These are phyloP conservation scores for Eustalomyia histrio DNA, from an alignment of 2,888 invertebrate genomes.

Conservation along the genomic window DNA sequence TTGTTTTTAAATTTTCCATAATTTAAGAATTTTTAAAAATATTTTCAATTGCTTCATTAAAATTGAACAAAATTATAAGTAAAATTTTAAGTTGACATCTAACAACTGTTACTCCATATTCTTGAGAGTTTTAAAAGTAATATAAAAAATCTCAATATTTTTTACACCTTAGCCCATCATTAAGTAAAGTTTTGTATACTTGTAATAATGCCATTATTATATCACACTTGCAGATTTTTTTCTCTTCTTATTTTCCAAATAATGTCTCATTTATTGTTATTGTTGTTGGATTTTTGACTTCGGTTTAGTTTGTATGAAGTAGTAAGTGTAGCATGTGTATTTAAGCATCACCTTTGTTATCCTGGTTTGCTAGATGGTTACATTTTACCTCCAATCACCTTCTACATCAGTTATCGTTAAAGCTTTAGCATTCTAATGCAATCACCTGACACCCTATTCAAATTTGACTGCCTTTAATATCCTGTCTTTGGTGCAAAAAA, in stretches of 20 bases:
- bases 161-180: too few species aligned
- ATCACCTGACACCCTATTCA: conserved; percentile 28
- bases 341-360: conserved; percentile 51
- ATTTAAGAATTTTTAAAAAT: too few species aligned
- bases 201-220: too few species aligned
- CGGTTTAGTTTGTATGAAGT: conserved; percentile 1
- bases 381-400: conserved; percentile 23
- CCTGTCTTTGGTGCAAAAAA: conserved; percentile 51
- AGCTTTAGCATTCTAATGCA: conserved; percentile 28
- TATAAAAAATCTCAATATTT: too few species aligned
- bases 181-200: too few species aligned
- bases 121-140: too few species aligned
- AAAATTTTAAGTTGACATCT: too few species aligned
- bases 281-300: conserved; percentile 42
- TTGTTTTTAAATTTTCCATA: too few species aligned
- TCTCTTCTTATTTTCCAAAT: conserved; percentile 4
- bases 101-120: too few species aligned
- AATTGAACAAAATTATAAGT: too few species aligned
- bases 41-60: too few species aligned
- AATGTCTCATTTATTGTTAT: conserved; percentile 36
- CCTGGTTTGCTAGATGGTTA: conserved; percentile 23
- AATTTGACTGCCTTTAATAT: conserved; percentile 62
- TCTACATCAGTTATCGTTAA: conserved; percentile 7
- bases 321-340: conserved; percentile 37
- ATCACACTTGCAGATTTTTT: too few species aligned